phyloP scores from a whole-genome alignment of 2,888 invertebrate species.

The Melipona beecheii region DNA sequence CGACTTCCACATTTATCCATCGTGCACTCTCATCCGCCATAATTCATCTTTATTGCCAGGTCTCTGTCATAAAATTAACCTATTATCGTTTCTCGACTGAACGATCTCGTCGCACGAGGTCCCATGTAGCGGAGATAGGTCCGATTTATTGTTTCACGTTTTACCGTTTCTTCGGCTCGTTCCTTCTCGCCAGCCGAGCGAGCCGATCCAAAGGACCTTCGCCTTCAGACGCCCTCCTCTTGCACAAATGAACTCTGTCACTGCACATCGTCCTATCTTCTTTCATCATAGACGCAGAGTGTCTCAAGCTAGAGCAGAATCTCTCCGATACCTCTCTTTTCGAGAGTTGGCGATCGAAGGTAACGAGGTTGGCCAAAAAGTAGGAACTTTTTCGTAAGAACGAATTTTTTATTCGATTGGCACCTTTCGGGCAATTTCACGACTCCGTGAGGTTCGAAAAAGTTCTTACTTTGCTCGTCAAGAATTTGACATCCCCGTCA shows the following conservation, averaged over 20 bases:
- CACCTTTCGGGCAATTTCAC: no score
- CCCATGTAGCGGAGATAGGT: slow-evolving; percentile 6
- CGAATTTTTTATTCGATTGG: no score
- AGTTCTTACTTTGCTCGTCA: no score
- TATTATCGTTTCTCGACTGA: slow-evolving; percentile 19
- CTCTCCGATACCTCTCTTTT: no score
- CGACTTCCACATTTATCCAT: not conserved
- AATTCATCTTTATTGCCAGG: slow-evolving; percentile 20
- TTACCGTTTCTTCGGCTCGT: slow-evolving; percentile 4
- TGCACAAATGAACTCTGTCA: slow-evolving; percentile 15
- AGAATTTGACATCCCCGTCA: no score
- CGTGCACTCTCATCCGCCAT: slow-evolving; percentile 1
- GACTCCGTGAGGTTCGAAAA: no score
- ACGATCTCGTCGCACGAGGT: not conserved
- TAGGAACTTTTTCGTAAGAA: no score
- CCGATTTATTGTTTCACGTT: slow-evolving; percentile 35
- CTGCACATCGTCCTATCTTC: not conserved
- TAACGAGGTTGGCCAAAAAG: no score
- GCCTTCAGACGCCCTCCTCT: not conserved
- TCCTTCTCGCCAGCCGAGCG: not conserved
- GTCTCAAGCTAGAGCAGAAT: no score
- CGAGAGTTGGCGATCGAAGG: no score
- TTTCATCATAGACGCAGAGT: not conserved
- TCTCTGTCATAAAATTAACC: slow-evolving; percentile 14
- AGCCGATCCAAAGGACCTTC: not conserved